Base-by-base conservation (phyloP, 2,888 invertebrate species). In the Clusia tigrina region DNA sequence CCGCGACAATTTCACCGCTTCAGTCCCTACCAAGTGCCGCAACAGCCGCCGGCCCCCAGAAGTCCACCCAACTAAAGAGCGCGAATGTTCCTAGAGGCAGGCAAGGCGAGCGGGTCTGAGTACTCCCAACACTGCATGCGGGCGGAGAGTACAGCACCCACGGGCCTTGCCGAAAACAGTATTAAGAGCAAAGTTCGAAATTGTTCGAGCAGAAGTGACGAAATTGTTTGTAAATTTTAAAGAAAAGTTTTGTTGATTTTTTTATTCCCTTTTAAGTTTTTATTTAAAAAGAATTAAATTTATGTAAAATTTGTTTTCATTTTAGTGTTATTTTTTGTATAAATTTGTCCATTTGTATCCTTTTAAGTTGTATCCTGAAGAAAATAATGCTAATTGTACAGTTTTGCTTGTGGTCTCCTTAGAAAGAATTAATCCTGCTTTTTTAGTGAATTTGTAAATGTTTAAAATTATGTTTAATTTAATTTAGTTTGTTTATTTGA, bases 1-100 rank as follows among this genome's bases (percentile, higher is more conserved):
- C 78, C 81, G 24, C 78, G 83, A 52, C 82, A 82, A 62, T 83
- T 75, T 68, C 81, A 81, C 56, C 77, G 83, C 54, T 83, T 80
- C 59, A 83, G 83, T 63, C 83, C 83, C 2, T 83, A 83, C 68
- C 81, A 81, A 63, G 68, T 82, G 71, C 74, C 71, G 64, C 74
- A 76, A 59, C 71, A 67, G 53, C 74, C 74, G 66, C 76, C 79
- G 52, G 71, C 74, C 52, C 72, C 79, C 52, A 69, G 80, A 57
- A 81, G 79, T 72, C 79, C 81, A 62, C 72, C 76, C 67, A 78
- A 80, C 70, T 81, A 80, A 73, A 51, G n/a, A n/a, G n/a, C n/a
- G n/a, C n/a, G n/a, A n/a, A n/a, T n/a, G n/a, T n/a, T n/a, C n/a
- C n/a, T n/a, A 42, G 32, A 32, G 32, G 32, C 32, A 32, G 32